Percentiles rank a stretch among this genome's conserved stretches.
These are phyloP conservation scores for Gymnothorax reevesii DNA, from an alignment of 2,797 vertebrate species.

Conservation along the genomic window DNA sequence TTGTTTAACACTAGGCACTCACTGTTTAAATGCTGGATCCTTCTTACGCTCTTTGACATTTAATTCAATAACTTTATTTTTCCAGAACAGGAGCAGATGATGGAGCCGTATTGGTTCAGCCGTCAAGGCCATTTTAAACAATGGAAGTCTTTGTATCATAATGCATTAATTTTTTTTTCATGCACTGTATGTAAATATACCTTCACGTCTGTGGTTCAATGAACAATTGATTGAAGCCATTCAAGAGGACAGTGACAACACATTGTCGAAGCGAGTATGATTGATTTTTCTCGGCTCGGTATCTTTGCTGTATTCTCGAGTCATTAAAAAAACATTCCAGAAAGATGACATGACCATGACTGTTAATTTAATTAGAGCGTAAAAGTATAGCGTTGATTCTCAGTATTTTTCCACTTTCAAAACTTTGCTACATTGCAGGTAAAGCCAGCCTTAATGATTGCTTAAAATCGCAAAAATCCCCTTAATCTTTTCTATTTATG, in stretches of 20 bases:
- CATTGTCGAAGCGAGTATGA: neutral
- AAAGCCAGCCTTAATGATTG: neutral
- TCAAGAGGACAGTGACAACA: neutral
- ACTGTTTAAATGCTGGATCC: neutral
- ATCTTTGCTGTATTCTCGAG: neutral
- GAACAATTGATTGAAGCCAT: neutral
- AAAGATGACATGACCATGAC: conserved; percentile 20
- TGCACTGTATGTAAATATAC: neutral
- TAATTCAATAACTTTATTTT: neutral
- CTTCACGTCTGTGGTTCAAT: neutral
- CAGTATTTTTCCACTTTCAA: conserved; percentile 11
- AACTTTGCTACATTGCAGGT: neutral
- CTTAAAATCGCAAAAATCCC: neutral
- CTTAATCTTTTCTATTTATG: neutral
- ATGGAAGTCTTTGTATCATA: neutral
- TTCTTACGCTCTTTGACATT: too few relatives aligned
- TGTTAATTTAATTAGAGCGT: conserved; percentile 24
- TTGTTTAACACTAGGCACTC: neutral
- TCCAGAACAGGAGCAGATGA: neutral
- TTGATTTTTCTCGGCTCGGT: neutral
- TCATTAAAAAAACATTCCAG: neutral
- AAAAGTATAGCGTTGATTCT: conserved; percentile 25
- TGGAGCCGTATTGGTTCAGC: neutral
- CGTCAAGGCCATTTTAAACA: neutral
- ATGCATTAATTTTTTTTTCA: neutral